Conservation (phyloP, 23 tunicate genomes). For the Styela clava region DNA sequence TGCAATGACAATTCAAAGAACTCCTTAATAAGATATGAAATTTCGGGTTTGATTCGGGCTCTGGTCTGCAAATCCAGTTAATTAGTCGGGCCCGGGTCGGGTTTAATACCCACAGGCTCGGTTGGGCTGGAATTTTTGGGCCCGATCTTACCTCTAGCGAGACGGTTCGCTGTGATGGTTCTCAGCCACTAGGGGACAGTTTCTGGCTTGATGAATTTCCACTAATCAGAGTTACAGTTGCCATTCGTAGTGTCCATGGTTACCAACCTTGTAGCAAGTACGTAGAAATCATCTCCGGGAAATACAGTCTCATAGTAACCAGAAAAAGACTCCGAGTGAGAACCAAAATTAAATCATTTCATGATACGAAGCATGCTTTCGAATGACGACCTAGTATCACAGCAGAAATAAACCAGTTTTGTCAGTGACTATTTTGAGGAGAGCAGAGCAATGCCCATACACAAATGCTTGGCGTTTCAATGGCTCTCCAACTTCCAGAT, state of each 20-base stretch:
- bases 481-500: slow-evolving; percentile 21
- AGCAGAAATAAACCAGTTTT: slow-evolving; percentile 22
- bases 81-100: no score
- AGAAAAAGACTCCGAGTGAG: slow-evolving; percentile 32
- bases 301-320: slow-evolving; percentile 29
- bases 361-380: slow-evolving; percentile 44
- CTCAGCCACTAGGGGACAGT: slow-evolving; percentile 46
- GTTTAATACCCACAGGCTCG: no score
- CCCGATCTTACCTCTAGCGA: slow-evolving; percentile 33
- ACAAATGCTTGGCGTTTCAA: not conserved
- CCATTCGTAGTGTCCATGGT: slow-evolving; percentile 67
- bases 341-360: slow-evolving; percentile 28
- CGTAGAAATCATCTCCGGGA: slow-evolving; percentile 54
- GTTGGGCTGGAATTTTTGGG: no score
- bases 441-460: slow-evolving; percentile 50
- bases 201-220: slow-evolving; percentile 41
- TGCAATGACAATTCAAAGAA: no score
- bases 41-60: no score
- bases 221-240: slow-evolving; percentile 30
- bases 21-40: no score
- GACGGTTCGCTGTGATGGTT: slow-evolving; percentile 45
- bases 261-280: slow-evolving; percentile 55
- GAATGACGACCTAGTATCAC: slow-evolving; percentile 40
- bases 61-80: no score
- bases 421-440: slow-evolving; percentile 37